These are phyloP conservation scores for Amphiprion clarkii DNA, from an alignment of 2,797 vertebrate genomes.

Conservation along the genomic window DNA sequence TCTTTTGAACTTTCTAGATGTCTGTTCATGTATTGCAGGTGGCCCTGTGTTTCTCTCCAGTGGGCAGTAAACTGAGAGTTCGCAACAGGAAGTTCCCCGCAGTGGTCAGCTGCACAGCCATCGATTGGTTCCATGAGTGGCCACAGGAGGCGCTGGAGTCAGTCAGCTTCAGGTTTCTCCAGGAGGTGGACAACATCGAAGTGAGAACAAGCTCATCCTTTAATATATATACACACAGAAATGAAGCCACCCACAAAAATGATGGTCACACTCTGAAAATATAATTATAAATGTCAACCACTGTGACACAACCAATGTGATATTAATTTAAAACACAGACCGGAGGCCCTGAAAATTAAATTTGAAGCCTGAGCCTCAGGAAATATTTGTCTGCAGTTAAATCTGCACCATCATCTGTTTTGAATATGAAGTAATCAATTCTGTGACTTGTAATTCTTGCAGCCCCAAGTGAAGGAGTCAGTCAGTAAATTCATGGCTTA, in stretches of 20 bases:
- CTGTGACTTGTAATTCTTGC: constrained; percentile 25
- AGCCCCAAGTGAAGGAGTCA: constrained; percentile 86
- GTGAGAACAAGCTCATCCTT: constrained; percentile 77
- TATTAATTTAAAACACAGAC: constrained; percentile 51
- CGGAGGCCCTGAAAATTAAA: constrained; percentile 32
- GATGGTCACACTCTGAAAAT: constrained; percentile 52
- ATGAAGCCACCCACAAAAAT: constrained; percentile 46
- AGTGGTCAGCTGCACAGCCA: constrained; percentile 89
- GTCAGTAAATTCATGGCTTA: constrained; percentile 98
- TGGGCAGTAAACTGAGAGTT: constrained; percentile 89
- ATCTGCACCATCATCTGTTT: constrained; percentile 40
- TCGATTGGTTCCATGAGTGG: constrained; percentile 97
- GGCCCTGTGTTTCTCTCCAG: constrained; percentile 93
- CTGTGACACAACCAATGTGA: constrained; percentile 34
- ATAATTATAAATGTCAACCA: constrained; percentile 55
- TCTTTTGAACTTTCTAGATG: constrained; percentile 26
- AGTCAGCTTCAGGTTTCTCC: constrained; percentile 93
- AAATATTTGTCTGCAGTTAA: constrained; percentile 28
- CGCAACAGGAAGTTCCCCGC: constrained; percentile 94
- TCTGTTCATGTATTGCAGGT: constrained; percentile 83
- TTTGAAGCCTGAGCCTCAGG: constrained; percentile 22
- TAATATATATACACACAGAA: constrained; percentile 6
- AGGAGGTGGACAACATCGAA: constrained; percentile 87
- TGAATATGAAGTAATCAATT: constrained; percentile 28
- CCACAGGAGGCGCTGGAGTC: constrained; percentile 93